Evolutionary conservation across 2,888 invertebrate genomes (phyloP).

Genomic region (Sphinx pinastri): DNA sequence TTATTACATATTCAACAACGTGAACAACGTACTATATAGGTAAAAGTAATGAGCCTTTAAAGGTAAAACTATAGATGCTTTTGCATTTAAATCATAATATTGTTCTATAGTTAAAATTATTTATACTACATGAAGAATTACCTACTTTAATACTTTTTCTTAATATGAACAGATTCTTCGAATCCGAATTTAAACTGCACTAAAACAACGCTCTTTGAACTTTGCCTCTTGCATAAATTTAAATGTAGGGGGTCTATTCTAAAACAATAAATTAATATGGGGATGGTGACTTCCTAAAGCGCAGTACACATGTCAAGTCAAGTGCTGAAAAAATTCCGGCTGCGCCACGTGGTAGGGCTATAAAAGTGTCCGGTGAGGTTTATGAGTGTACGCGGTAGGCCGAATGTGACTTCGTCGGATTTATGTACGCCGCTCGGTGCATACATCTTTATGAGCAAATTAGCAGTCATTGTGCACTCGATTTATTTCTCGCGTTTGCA

Average conservation of each 20-base stretch:
- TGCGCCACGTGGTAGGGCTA: slow-evolving; percentile 80
- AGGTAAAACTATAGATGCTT: no score
- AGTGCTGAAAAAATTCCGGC: slow-evolving; percentile 77
- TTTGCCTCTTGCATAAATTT: slow-evolving; percentile 14
- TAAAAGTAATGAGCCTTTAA: no score
- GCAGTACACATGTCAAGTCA: slow-evolving; percentile 77
- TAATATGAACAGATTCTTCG: not conserved
- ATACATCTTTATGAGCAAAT: slow-evolving; percentile 83
- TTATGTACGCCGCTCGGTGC: slow-evolving; percentile 75
- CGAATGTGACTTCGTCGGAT: slow-evolving; percentile 76
- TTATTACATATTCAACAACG: no score
- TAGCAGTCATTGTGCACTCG: slow-evolving; percentile 81
- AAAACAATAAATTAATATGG: slow-evolving; percentile 78
- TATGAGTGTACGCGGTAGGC: slow-evolving; percentile 83
- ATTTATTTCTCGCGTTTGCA: slow-evolving; percentile 72
- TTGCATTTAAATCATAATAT: not conserved
- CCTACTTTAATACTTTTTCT: not conserved
- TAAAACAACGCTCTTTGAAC: slow-evolving; percentile 3
- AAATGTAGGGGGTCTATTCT: slow-evolving; percentile 65
- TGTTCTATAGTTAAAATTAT: not conserved
- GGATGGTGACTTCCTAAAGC: slow-evolving; percentile 63
- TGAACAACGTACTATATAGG: no score
- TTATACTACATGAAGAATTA: no score
- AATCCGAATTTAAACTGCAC: not conserved
- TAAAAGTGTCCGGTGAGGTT: slow-evolving; percentile 82